These are phyloP conservation scores for Bombus ignitus DNA, from an alignment of 1,140 invertebrate species.

Conservation along the genomic window DNA sequence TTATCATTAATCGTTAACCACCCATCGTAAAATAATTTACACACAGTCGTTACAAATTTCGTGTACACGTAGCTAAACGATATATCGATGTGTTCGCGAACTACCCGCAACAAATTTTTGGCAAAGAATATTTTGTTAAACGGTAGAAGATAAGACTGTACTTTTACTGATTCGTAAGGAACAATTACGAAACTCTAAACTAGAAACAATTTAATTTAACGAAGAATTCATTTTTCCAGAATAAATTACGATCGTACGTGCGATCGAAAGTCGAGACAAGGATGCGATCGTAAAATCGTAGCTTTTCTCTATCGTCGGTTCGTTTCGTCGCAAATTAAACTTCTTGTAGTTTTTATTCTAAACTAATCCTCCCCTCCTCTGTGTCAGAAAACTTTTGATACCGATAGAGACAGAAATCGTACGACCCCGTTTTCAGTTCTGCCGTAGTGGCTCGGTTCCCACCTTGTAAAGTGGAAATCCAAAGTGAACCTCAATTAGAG, in stretches of 20 bases:
- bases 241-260: not conserved
- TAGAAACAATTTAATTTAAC: not conserved
- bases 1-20: not conserved
- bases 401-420: constrained; percentile 9
- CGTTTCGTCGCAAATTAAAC: not conserved
- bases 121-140: not conserved
- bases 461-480: constrained; percentile 48
- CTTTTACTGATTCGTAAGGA: not conserved
- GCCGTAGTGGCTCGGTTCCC: constrained; percentile 21
- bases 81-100: not conserved
- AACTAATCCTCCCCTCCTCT: not conserved
- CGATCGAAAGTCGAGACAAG: too few relatives aligned
- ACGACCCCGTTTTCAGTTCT: constrained; percentile 17
- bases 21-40: not conserved
- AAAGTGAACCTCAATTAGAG: constrained; percentile 50
- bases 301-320: not conserved
- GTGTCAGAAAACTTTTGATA: not conserved
- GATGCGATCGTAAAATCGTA: not conserved
- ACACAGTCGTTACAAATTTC: not conserved
- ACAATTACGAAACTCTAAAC: not conserved
- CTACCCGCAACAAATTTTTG: not conserved
- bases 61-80: not conserved
- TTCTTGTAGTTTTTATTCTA: not conserved
- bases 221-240: not conserved
- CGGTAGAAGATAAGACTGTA: not conserved